Percentiles rank a stretch among this genome's conserved stretches.
Conservation (phyloP, 1,140 invertebrate genomes). For the Euglossa dilemma region DNA sequence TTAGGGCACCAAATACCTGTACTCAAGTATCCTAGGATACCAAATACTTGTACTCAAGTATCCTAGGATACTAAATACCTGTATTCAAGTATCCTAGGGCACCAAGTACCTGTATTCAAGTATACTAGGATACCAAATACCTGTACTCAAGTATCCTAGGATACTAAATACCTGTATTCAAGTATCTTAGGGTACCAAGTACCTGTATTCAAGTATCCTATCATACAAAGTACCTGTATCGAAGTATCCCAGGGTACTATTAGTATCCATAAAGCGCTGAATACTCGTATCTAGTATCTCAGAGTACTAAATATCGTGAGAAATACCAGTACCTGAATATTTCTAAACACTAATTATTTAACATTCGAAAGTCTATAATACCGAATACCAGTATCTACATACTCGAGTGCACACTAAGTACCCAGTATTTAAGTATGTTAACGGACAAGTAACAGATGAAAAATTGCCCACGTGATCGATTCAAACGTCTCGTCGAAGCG, state of each 20-base stretch:
- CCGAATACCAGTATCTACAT: too few relatives aligned
- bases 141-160: neutral
- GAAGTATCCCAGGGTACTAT: too few relatives aligned
- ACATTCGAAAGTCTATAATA: neutral
- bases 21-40: neutral
- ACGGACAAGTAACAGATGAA: too few relatives aligned
- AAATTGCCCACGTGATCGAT: neutral
- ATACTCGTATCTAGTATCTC: neutral
- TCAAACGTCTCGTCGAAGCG: neutral
- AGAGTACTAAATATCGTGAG: neutral
- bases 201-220: too few relatives aligned
- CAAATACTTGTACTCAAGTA: neutral
- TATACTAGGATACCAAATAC: neutral
- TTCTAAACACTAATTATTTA: neutral
- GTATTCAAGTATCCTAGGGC: neutral
- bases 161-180: neutral
- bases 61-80: neutral
- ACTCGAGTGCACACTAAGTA: neutral
- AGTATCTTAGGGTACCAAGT: neutral
- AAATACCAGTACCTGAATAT: neutral
- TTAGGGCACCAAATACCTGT: neutral
- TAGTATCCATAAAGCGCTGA: neutral
- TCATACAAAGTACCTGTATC: too few relatives aligned
- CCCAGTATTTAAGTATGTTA: too few relatives aligned
- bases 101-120: neutral